Evolutionary conservation across 2,797 vertebrate genomes (phyloP), one percentile per base, ranked within the genome.

Genomic region (Sibirionetta formosa): DNA sequence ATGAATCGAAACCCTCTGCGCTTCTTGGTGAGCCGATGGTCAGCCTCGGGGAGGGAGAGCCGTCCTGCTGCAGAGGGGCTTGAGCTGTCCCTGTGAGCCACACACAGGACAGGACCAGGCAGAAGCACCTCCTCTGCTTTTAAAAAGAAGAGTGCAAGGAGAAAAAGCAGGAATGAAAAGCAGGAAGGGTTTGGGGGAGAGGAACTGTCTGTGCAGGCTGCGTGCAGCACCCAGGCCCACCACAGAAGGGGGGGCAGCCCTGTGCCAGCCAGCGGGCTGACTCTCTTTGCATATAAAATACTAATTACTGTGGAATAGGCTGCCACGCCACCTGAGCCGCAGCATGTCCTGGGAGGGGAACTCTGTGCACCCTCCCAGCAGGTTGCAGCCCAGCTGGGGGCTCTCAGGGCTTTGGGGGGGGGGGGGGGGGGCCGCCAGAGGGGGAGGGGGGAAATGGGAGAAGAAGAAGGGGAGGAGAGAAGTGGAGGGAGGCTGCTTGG

Each of bases 391-490:
- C 31, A 29, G 13, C 51, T 36, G 8, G 19, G 68, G 79, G 71
- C 88, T 48, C 50, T 68, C 40, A 23, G 1, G 40, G 72, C 44
- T 57, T 42, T 53, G 22, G 46, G 46, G 17, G 44, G 44, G 16
- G 44, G 40, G 18, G 44, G 44, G 16, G 36, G 40, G 14, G 0
- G 31, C 83, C 42, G 79, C 85, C 78, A 60, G 35, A 27, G 4
- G 24, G 29, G 35, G 57, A 64, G 50, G 35, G 44, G 31, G 50
- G 31, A 24, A 66, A 14, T 4, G 48, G 48, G 44, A 51, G 68
- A 86, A 90, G 96, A 85, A 88, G 82, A 86, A 22, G 58, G 18
- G 18, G 15, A 9, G 51, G 83, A 86, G 85, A 77, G 82, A 54
- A 78, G 81, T 44, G 11, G 53, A 82, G 93, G 73, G 18, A 56